phyloP scores from a whole-genome alignment of 1,140 invertebrate species.

The Danaus plexippus region DNA sequence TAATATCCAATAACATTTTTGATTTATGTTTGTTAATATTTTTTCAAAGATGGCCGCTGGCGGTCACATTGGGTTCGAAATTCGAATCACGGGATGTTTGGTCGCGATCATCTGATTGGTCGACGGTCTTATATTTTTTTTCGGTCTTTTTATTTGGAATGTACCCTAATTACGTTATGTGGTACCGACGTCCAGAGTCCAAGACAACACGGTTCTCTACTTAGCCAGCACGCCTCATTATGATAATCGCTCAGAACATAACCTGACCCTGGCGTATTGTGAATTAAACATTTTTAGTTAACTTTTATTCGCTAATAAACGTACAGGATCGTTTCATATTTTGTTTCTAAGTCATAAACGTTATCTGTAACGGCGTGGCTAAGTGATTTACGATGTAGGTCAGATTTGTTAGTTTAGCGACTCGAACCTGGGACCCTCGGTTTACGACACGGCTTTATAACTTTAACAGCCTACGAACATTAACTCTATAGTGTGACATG shows the following conservation, averaged over 20 bases:
- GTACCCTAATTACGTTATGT: conserved; percentile 59
- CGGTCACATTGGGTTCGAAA: conserved; percentile 38
- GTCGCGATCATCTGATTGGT: conserved; percentile 47
- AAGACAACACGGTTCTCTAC: no score
- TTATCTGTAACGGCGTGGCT: conserved; percentile 65
- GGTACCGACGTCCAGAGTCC: not conserved
- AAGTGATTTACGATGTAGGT: conserved; percentile 69
- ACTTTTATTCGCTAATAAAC: no score
- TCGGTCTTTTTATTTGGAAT: conserved; percentile 37
- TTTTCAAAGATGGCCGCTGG: conserved; percentile 55
- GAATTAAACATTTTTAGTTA: no score
- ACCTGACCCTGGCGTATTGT: no score
- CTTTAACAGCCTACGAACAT: conserved; percentile 43
- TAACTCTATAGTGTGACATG: conserved; percentile 20
- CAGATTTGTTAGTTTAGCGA: conserved; percentile 68
- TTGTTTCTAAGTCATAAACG: conserved; percentile 59
- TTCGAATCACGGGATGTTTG: conserved; percentile 21
- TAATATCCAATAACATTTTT: conserved; percentile 62
- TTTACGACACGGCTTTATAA: conserved; percentile 57
- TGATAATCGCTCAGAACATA: no score
- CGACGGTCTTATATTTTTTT: conserved; percentile 21
- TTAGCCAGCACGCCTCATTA: no score
- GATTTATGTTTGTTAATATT: conserved; percentile 64
- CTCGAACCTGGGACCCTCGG: conserved; percentile 54
- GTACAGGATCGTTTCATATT: conserved; percentile 44